phyloP scores from a whole-genome alignment of 2,797 vertebrate genomes.

The Poeciliopsis turneri region DNA sequence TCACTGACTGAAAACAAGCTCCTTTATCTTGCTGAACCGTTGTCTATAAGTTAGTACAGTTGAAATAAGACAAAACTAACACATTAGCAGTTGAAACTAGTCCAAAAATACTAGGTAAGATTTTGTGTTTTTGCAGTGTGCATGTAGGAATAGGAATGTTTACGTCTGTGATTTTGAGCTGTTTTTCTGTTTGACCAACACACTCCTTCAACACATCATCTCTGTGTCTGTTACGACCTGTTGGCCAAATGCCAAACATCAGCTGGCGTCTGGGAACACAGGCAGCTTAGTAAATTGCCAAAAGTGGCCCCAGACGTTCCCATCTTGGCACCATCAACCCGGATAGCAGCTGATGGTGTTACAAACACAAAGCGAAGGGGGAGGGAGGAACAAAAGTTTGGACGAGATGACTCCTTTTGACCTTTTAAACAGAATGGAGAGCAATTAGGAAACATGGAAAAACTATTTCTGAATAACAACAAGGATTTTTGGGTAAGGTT shows the following conservation, averaged over 20 bases:
- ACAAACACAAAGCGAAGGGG: constrained; percentile 43
- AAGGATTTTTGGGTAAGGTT: constrained; percentile 47
- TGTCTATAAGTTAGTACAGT: too few species aligned
- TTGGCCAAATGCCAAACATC: constrained; percentile 49
- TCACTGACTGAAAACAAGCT: too few species aligned
- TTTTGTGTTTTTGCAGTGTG: too few species aligned
- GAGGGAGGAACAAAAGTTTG: constrained; percentile 49
- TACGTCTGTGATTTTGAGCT: neutral
- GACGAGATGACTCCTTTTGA: constrained; percentile 43
- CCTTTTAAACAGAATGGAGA: constrained; percentile 40
- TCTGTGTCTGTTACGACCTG: constrained; percentile 33
- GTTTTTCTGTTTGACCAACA: constrained; percentile 46
- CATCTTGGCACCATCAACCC: constrained; percentile 50
- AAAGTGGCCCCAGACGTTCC: constrained; percentile 59
- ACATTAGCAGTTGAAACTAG: too few species aligned
- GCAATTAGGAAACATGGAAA: constrained; percentile 17
- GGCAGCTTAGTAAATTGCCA: constrained; percentile 57
- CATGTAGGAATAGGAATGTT: neutral
- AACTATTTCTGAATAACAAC: constrained; percentile 50
- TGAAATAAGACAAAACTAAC: too few species aligned
- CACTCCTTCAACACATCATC: constrained; percentile 41
- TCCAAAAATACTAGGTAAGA: too few species aligned
- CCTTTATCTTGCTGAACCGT: too few species aligned
- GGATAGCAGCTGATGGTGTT: constrained; percentile 56
- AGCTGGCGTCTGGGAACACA: constrained; percentile 47